Percentiles rank a stretch among this genome's conserved stretches.
Evolutionary conservation across 2,797 vertebrate species (phyloP).

Genomic region (Manis javanica): DNA sequence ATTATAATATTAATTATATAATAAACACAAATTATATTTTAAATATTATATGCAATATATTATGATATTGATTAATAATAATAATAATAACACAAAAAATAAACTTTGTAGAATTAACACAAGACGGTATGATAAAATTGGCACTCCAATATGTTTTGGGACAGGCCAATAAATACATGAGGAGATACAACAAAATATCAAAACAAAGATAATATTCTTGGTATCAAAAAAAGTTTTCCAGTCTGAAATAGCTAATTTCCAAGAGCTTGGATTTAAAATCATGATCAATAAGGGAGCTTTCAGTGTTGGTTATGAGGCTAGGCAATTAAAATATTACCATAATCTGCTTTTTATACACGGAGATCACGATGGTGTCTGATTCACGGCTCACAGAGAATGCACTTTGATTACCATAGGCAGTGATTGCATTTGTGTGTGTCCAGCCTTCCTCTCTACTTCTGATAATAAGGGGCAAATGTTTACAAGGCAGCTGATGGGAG

Average conservation of each 20-base stretch:
- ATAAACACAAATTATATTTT: too few species aligned
- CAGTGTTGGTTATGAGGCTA: not conserved
- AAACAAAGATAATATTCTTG: not conserved
- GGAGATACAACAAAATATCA: not conserved
- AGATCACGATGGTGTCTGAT: not conserved
- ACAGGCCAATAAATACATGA: not conserved
- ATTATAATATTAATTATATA: too few species aligned
- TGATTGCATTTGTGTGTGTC: not conserved
- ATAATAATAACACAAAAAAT: too few species aligned
- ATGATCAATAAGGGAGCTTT: not conserved
- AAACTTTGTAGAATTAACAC: not conserved
- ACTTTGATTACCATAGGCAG: not conserved
- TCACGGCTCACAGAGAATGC: not conserved
- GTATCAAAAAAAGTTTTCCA: not conserved
- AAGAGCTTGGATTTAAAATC: constrained; percentile 3
- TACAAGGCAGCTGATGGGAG: not conserved
- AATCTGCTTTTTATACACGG: not conserved
- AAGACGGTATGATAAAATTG: not conserved
- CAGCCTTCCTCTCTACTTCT: not conserved
- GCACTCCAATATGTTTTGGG: not conserved
- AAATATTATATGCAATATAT: too few species aligned
- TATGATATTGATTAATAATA: too few species aligned
- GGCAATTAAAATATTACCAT: not conserved
- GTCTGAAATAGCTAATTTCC: not conserved
- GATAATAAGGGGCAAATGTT: not conserved